Evolutionary conservation across 2,797 vertebrate species (phyloP), one percentile per base, ranked within the genome.

Genomic region (Arrhamphus sclerolepis): DNA sequence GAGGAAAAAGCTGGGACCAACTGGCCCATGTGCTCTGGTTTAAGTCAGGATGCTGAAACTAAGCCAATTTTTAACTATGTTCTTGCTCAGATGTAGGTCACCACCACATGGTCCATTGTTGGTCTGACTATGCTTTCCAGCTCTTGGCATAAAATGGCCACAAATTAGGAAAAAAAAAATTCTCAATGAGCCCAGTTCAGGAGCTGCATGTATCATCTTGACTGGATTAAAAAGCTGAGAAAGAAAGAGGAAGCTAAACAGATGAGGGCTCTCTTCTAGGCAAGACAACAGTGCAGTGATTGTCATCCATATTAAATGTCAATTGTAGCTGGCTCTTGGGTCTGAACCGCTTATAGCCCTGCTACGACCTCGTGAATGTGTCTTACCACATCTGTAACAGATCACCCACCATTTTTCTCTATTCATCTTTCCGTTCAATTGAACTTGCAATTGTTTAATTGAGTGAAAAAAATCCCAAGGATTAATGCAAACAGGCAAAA

Each of bases 301-400:
- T 56, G 18, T 24, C 21, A 63, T 20, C 40, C 5, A 48, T 31
- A 51, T 29, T 48, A 4, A 17, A 43, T 22, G 56, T 59, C 44
- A 57, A 66, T 60, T 18, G 39, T 1, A 46, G 4, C 42, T 52
- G 8, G 3, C 29, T 9, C 34, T 46, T 21, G 24, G 21, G 46
- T 29, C 38, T 11, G 9, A 39, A 43, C 38, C 51, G 17, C 7
- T 34, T 26, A 20, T 21, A 47, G 34, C 17, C 22, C 5, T 34
- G 34, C 42, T 42, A 34, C 53, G 47, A 46, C 14, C 18, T 52
- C 5, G 4, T 11, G 9, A 50, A 58, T 52, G n/a, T 22, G 53
- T 44, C 52, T 47, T 19, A 17, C 39, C 17, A 59, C 29, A 48
- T 64, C 20, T 46, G 0, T 16, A 56, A 28, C 11, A 52, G 51